These are phyloP conservation scores for Hassar affinis DNA, from an alignment of 2,113 vertebrate species.

Conservation along the genomic window DNA sequence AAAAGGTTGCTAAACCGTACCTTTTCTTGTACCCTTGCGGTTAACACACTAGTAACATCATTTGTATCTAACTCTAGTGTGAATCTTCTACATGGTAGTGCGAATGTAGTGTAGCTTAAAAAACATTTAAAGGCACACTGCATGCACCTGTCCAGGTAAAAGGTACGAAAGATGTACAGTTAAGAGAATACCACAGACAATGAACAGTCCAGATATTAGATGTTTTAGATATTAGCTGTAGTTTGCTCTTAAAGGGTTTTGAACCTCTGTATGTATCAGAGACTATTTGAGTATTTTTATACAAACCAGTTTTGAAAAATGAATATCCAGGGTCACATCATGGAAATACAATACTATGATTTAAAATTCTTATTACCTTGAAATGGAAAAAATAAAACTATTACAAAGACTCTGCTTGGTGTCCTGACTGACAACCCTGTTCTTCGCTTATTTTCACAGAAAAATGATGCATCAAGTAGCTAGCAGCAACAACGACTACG, in stretches of 20 bases:
- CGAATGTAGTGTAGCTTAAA: neutral
- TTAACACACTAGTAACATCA: too few relatives aligned
- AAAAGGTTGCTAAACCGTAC: neutral
- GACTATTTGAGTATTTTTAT: too few relatives aligned
- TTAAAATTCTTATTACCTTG: neutral
- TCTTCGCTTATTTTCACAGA: conserved; percentile 68
- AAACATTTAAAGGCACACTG: too few relatives aligned
- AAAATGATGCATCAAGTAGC: conserved; percentile 96
- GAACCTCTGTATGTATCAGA: neutral
- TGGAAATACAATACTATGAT: neutral
- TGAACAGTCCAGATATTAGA: too few relatives aligned
- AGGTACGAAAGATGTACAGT: too few relatives aligned
- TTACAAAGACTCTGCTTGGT: too few relatives aligned
- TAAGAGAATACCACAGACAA: too few relatives aligned
- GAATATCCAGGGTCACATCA: too few relatives aligned
- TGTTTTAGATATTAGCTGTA: neutral
- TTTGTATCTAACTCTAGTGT: neutral
- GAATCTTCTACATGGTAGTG: neutral
- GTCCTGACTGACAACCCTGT: neutral
- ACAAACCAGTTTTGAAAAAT: too few relatives aligned
- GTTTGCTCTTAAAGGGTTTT: neutral
- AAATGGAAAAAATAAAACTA: neutral
- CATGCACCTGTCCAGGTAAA: too few relatives aligned
- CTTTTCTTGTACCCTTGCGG: neutral
- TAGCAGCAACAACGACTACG: conserved; percentile 85